phyloP scores from a whole-genome alignment of 2,888 invertebrate species.

The Lasioglossum oenotherae region DNA sequence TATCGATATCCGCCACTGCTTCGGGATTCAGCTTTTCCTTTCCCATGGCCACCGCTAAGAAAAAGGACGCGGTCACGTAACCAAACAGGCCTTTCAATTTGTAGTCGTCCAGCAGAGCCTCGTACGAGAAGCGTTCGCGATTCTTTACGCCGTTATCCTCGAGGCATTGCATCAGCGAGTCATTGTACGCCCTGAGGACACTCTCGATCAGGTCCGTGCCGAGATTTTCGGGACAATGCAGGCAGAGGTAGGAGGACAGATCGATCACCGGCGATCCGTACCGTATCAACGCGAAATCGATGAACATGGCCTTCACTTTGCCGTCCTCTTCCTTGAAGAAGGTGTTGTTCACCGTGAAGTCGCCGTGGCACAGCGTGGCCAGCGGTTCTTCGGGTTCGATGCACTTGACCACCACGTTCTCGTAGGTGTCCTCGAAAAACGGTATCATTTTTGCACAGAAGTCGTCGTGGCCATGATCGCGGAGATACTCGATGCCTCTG shows the following conservation, averaged over 20 bases:
- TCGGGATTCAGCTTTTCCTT: rapidly evolving
- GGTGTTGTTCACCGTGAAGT: conserved; percentile 77
- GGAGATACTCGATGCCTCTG: conserved; percentile 67
- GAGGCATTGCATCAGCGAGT: conserved; percentile 67
- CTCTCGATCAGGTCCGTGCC: conserved; percentile 60
- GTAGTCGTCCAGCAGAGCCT: conserved; percentile 74
- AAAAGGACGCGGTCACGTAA: conserved; percentile 72
- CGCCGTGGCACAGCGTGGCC: conserved; percentile 79
- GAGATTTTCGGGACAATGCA: conserved; percentile 62
- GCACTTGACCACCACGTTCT: conserved; percentile 57
- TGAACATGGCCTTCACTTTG: conserved; percentile 59
- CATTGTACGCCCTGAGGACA: conserved; percentile 73
- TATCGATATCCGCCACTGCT: rapidly evolving
- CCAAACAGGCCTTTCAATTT: conserved; percentile 72
- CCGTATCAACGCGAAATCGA: conserved; percentile 76
- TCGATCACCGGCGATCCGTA: conserved; percentile 78
- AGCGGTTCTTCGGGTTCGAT: conserved; percentile 73
- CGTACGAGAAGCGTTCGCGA: conserved; percentile 70
- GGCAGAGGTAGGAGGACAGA: conserved; percentile 75
- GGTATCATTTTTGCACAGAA: conserved; percentile 72
- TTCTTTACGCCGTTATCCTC: conserved; percentile 64
- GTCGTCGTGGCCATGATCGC: conserved; percentile 54
- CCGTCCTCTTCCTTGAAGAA: conserved; percentile 66
- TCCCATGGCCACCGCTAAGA: conserved; percentile 58
- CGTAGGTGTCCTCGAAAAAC: conserved; percentile 44